phyloP scores from a whole-genome alignment of 2,113 vertebrate genomes.

The Loxodonta africana region DNA sequence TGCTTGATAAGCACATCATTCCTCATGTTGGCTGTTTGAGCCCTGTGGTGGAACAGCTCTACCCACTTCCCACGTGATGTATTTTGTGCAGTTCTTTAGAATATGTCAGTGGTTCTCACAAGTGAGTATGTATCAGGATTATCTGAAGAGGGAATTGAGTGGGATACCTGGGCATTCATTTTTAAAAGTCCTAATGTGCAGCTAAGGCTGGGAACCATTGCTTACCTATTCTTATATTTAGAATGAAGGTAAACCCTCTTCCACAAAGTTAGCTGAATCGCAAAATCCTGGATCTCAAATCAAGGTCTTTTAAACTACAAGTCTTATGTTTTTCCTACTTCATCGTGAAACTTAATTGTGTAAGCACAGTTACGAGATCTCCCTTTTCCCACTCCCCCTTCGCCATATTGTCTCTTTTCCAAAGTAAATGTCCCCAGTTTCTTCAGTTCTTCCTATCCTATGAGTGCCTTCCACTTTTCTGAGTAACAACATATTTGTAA shows the following conservation, averaged over 20 bases:
- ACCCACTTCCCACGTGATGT: neutral
- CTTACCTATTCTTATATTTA: neutral
- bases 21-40: constrained; percentile 2
- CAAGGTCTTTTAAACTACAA: neutral
- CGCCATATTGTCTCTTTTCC: neutral
- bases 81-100: neutral
- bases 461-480: neutral
- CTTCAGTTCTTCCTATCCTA: neutral
- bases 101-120: constrained; percentile 22
- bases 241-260: neutral
- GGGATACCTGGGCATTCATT: neutral
- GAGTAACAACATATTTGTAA: neutral
- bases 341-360: neutral
- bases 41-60: neutral
- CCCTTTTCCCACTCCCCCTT: fast-evolving
- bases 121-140: neutral
- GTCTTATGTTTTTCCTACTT: neutral
- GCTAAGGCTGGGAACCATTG: neutral
- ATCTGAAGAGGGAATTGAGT: neutral
- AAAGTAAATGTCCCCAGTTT: neutral
- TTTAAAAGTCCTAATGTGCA: neutral
- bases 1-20: neutral
- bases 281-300: neutral
- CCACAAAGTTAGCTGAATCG: neutral
- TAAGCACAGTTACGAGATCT: neutral